phyloP scores from a whole-genome alignment of 2,888 invertebrate genomes.

The Pediacus dermestoides region DNA sequence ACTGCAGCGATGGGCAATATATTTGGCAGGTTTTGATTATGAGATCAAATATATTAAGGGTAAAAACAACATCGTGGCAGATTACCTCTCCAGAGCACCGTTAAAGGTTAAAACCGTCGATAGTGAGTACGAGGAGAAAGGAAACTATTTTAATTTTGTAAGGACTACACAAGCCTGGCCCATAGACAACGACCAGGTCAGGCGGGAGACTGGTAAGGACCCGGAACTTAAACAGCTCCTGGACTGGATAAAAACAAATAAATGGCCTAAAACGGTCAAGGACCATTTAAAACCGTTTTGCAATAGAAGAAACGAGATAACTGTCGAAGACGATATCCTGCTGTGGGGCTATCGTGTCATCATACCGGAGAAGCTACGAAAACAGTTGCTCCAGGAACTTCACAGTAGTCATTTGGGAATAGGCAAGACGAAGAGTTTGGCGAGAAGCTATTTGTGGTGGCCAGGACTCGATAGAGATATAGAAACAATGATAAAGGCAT shows the following conservation, averaged over 20 bases:
- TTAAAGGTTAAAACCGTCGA: conserved; percentile 3
- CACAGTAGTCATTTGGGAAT: conserved; percentile 14
- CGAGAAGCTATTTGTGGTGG: conserved; percentile 21
- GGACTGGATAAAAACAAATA: conserved; percentile 4
- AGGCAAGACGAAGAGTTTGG: conserved; percentile 14
- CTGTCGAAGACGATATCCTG: conserved; percentile 10
- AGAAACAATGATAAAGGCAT: conserved; percentile 11
- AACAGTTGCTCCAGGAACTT: conserved; percentile 13
- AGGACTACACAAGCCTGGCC: conserved; percentile 9
- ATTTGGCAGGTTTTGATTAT: conserved; percentile 16
- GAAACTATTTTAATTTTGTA: conserved; percentile 12
- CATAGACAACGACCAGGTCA: conserved; percentile 10
- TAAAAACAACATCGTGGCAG: conserved; percentile 13
- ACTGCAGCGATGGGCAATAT: conserved; percentile 33
- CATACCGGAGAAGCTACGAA: conserved; percentile 10
- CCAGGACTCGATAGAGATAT: conserved; percentile 19
- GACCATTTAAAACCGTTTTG: conserved; percentile 12
- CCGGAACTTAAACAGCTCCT: conserved; percentile 1
- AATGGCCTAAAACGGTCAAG: conserved; percentile 8
- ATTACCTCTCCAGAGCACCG: conserved; percentile 14
- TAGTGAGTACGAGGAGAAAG: conserved; percentile 11
- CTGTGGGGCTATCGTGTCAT: conserved; percentile 15
- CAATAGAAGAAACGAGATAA: conserved; percentile 12
- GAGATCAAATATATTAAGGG: conserved; percentile 16
- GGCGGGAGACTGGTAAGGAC: conserved; percentile 4